Conservation (phyloP, 2,797 vertebrate genomes). For the Clarias laeviceps region DNA sequence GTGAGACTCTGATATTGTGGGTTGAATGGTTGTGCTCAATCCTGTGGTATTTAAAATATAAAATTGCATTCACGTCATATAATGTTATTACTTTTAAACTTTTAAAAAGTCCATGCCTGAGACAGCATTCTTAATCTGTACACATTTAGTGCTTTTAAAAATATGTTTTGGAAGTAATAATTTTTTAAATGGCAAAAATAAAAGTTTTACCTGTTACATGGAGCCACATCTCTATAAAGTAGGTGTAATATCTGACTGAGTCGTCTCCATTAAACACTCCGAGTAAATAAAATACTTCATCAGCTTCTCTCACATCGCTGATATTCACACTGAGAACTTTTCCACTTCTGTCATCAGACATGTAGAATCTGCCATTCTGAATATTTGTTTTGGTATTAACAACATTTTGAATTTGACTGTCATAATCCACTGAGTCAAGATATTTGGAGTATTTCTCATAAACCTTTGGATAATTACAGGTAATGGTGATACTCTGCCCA, state of each 20-base stretch:
- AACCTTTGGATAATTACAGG: conserved; percentile 2
- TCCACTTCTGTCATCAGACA: conserved; percentile 15
- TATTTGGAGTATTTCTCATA: not conserved
- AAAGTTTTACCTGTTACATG: not conserved
- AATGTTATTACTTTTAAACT: too few relatives aligned
- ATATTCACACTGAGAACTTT: conserved; percentile 37
- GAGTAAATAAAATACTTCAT: conserved; percentile 42
- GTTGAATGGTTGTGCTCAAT: not conserved
- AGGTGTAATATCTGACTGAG: not conserved
- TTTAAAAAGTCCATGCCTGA: too few relatives aligned
- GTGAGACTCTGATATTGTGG: not conserved
- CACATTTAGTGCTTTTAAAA: not conserved
- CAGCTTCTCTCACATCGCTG: conserved; percentile 37
- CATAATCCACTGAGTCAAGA: not conserved
- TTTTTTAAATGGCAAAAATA: not conserved
- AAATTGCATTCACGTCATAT: too few relatives aligned
- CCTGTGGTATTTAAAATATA: not conserved
- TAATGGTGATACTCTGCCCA: conserved; percentile 22
- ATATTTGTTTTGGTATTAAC: not conserved
- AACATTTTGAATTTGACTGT: not conserved
- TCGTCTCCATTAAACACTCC: not conserved
- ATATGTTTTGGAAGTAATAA: not conserved
- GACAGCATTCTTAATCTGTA: too few relatives aligned
- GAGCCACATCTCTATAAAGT: conserved; percentile 1
- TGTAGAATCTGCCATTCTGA: not conserved